Percentiles rank a stretch among this genome's conserved stretches.
Conservation (phyloP, 2,797 vertebrate species). For the Propithecus deckenii region DNA sequence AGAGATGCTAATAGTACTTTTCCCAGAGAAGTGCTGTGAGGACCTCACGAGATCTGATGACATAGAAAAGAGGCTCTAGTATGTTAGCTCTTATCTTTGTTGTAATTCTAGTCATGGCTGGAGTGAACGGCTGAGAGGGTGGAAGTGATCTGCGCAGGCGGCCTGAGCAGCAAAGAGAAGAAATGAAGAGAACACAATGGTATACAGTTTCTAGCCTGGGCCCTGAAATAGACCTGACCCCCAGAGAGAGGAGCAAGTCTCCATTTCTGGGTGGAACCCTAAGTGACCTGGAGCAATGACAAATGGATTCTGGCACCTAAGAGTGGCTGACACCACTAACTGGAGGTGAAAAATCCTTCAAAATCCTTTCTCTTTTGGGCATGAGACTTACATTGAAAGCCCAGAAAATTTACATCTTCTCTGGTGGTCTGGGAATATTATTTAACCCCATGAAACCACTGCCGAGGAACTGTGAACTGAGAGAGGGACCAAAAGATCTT, state of each 20-base stretch:
- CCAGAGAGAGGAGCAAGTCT: background rate
- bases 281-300: background rate
- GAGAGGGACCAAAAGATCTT: background rate
- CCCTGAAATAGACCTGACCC: background rate
- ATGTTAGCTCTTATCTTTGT: background rate
- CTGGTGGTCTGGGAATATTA: background rate
- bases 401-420: background rate
- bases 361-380: background rate
- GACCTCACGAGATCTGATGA: rapidly evolving
- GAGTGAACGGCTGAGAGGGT: background rate
- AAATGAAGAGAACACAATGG: background rate
- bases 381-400: too few species aligned
- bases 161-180: background rate
- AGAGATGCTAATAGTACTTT: background rate
- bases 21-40: background rate
- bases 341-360: background rate
- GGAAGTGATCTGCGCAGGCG: background rate
- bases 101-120: background rate
- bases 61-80: background rate
- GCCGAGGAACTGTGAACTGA: background rate
- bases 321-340: rapidly evolving
- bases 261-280: background rate
- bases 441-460: background rate
- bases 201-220: background rate
- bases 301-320: background rate